Conservation (phyloP, 2,797 vertebrate species). For the Notolabrus celidotus region DNA sequence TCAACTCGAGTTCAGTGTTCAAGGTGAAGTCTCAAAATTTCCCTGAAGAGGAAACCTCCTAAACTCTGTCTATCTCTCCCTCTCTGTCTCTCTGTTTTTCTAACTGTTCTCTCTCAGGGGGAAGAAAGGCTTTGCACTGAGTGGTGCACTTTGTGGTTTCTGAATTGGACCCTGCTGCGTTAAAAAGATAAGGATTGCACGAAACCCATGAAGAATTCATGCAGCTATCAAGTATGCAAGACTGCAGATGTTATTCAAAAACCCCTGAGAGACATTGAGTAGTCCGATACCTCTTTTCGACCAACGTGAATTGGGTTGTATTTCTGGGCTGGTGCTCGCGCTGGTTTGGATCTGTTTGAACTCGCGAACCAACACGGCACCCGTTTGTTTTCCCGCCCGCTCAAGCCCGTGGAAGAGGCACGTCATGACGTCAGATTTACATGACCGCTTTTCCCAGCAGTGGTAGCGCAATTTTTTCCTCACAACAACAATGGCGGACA, state of each 20-base stretch:
- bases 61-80: constrained; percentile 26
- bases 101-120: constrained; percentile 7
- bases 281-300: no score
- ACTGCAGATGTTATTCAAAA: not conserved
- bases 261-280: not conserved
- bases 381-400: no score
- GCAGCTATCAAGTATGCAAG: not conserved
- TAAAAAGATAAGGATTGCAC: constrained; percentile 6
- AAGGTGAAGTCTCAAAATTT: constrained; percentile 41
- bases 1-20: constrained; percentile 35
- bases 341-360: no score
- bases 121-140: constrained; percentile 13
- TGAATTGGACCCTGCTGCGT: not conserved
- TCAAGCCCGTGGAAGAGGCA: no score
- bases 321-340: no score
- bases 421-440: no score
- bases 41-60: constrained; percentile 48
- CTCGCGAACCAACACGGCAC: no score
- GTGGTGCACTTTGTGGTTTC: constrained; percentile 15
- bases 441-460: no score
- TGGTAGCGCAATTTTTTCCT: no score
- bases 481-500: no score
- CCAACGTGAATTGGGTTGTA: no score
- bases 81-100: constrained; percentile 15
- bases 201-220: not conserved